Percentiles rank a stretch among this genome's conserved stretches.
These are phyloP conservation scores for Ariolimax columbianus DNA, from an alignment of 2,888 invertebrate species.

Conservation along the genomic window DNA sequence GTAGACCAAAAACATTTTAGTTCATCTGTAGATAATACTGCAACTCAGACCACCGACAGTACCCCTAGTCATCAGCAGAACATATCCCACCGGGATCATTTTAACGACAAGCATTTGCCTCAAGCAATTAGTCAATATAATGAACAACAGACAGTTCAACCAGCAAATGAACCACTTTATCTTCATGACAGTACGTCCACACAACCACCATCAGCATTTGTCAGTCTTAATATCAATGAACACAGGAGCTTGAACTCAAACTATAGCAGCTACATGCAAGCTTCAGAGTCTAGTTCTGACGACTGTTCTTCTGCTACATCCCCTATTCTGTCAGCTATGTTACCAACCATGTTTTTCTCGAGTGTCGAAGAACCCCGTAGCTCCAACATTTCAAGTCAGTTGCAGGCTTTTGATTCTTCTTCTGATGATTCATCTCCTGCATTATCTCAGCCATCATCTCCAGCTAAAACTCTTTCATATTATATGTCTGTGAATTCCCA, in stretches of 20 bases:
- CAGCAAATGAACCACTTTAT: neutral
- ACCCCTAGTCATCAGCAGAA: neutral
- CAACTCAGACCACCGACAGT: neutral
- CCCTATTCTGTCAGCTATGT: no score
- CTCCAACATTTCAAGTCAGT: neutral
- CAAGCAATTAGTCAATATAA: neutral
- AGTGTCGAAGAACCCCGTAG: neutral
- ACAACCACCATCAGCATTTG: neutral
- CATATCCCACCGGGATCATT: neutral
- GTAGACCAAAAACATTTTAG: no score
- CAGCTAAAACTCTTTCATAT: slow-evolving; percentile 9
- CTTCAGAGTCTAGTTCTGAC: neutral
- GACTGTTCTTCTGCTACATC: neutral
- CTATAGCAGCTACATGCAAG: neutral
- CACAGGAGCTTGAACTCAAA: neutral
- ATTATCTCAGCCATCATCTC: slow-evolving; percentile 29
- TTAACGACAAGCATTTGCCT: neutral
- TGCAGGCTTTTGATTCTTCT: neutral
- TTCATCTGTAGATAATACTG: neutral
- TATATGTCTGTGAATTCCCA: neutral
- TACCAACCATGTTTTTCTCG: neutral
- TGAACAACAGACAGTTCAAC: neutral
- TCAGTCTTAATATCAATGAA: neutral
- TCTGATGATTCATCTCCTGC: slow-evolving; percentile 14
- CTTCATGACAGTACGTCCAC: neutral